phyloP scores from a whole-genome alignment of 1,140 invertebrate genomes.

The Cherax quadricarinatus region DNA sequence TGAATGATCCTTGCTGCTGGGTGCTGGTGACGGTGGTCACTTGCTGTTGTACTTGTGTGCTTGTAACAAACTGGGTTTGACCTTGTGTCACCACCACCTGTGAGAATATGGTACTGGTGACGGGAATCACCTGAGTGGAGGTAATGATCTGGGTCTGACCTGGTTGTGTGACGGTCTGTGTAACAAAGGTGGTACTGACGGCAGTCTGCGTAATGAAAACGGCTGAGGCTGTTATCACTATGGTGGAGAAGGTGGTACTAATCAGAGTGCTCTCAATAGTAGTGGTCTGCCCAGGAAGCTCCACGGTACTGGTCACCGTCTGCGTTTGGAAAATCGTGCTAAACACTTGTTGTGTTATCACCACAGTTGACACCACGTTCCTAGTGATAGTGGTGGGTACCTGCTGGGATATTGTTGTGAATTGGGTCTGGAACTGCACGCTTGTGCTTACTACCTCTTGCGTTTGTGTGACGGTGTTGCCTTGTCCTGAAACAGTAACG shows the following conservation, averaged over 20 bases:
- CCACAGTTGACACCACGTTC: slow-evolving; percentile 48
- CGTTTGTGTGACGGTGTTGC: slow-evolving; percentile 48
- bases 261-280: slow-evolving; percentile 50
- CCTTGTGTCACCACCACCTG: slow-evolving; percentile 47
- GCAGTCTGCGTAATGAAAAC: slow-evolving; percentile 26
- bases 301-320: slow-evolving; percentile 37
- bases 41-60: slow-evolving; percentile 54
- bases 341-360: slow-evolving; percentile 38
- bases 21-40: slow-evolving; percentile 33
- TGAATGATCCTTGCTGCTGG: slow-evolving; percentile 19
- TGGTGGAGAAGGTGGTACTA: slow-evolving; percentile 52
- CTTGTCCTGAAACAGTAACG: slow-evolving; percentile 32
- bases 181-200: slow-evolving; percentile 35
- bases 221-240: slow-evolving; percentile 28
- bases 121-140: slow-evolving; percentile 45
- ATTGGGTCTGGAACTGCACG: slow-evolving; percentile 39
- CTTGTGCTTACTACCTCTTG: slow-evolving; percentile 29
- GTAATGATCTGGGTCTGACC: slow-evolving; percentile 53
- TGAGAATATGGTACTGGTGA: slow-evolving; percentile 47
- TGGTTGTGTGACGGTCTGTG: slow-evolving; percentile 44
- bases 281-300: slow-evolving; percentile 53
- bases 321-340: slow-evolving; percentile 58
- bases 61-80: slow-evolving; percentile 45
- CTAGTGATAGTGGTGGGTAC: slow-evolving; percentile 38
- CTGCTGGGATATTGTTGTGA: slow-evolving; percentile 26